phyloP scores from a whole-genome alignment of 2,888 invertebrate genomes.

The Elmis aenea region DNA sequence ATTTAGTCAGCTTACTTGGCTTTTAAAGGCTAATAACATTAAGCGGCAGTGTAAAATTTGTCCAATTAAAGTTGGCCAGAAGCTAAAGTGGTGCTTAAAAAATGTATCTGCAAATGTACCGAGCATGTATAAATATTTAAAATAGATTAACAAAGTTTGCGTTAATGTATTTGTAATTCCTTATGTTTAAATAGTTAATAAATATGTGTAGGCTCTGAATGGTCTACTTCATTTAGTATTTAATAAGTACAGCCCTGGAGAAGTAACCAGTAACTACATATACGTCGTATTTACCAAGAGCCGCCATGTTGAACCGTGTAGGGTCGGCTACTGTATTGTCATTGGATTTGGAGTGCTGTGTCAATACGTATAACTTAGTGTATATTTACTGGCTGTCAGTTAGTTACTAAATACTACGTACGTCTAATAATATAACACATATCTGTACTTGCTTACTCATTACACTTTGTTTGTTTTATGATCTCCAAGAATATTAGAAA shows the following conservation, averaged over 20 bases:
- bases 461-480: slow-evolving; percentile 11
- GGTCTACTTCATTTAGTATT: no score
- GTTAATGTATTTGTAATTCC: no score
- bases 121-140: no score
- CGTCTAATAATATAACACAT: slow-evolving; percentile 16
- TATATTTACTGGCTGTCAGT: slow-evolving; percentile 45
- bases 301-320: slow-evolving; percentile 28
- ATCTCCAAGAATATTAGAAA: slow-evolving; percentile 10
- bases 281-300: slow-evolving; percentile 24
- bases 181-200: no score
- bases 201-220: no score
- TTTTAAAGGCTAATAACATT: no score
- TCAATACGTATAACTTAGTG: slow-evolving; percentile 44
- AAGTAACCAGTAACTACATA: slow-evolving; percentile 12
- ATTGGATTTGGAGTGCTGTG: slow-evolving; percentile 47
- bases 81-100: no score
- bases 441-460: slow-evolving; percentile 17
- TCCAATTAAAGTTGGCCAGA: no score
- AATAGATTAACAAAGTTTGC: no score
- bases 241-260: slow-evolving; percentile 11
- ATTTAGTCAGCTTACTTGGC: no score
- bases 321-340: slow-evolving; percentile 47
- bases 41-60: no score
- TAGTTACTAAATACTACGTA: slow-evolving; percentile 29
- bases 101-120: no score